A percentile compares a stretch with the other conserved stretches of the same genome.
Conservation (phyloP, 1,140 invertebrate genomes). For the Drosophila dunni region DNA sequence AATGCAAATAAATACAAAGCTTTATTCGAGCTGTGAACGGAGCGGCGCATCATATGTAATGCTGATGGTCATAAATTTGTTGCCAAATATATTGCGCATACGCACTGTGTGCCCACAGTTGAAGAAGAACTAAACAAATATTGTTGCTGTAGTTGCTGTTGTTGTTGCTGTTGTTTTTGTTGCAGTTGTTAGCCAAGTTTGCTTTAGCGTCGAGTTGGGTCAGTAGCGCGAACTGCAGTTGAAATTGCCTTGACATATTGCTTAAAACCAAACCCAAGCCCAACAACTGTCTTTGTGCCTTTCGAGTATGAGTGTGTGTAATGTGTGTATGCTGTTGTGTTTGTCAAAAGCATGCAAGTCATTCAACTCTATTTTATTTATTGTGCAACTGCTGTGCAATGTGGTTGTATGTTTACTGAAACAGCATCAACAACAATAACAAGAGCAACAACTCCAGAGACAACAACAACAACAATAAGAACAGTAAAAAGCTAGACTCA, state of each 20-base stretch:
- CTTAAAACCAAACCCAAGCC: slow-evolving; percentile 42
- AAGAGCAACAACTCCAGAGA: slow-evolving; percentile 18
- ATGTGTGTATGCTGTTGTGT: slow-evolving; percentile 15
- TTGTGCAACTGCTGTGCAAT: slow-evolving; percentile 50
- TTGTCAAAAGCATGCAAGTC: slow-evolving; percentile 64
- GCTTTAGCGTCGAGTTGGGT: slow-evolving; percentile 46
- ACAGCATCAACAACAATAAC: slow-evolving; percentile 34
- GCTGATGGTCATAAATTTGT: slow-evolving; percentile 48
- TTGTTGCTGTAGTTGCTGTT: slow-evolving; percentile 31
- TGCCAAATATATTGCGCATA: slow-evolving; percentile 60
- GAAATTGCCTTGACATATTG: slow-evolving; percentile 64
- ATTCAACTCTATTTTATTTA: slow-evolving; percentile 71
- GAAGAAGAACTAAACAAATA: slow-evolving; percentile 59
- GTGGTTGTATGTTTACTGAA: slow-evolving; percentile 39
- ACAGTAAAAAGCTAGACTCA: slow-evolving; percentile 49
- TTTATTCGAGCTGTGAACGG: slow-evolving; percentile 28
- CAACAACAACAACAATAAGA: slow-evolving; percentile 22
- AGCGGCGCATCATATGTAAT: slow-evolving; percentile 55
- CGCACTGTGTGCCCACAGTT: slow-evolving; percentile 49
- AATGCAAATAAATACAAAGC: slow-evolving; percentile 56
- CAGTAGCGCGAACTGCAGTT: slow-evolving; percentile 45
- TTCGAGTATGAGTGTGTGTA: slow-evolving; percentile 5
- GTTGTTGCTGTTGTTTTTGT: slow-evolving; percentile 20
- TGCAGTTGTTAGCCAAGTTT: slow-evolving; percentile 29
- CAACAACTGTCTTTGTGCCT: slow-evolving; percentile 34